These are phyloP conservation scores for Coryphaenoides rupestris DNA, from an alignment of 2,113 vertebrate species.

Conservation along the genomic window DNA sequence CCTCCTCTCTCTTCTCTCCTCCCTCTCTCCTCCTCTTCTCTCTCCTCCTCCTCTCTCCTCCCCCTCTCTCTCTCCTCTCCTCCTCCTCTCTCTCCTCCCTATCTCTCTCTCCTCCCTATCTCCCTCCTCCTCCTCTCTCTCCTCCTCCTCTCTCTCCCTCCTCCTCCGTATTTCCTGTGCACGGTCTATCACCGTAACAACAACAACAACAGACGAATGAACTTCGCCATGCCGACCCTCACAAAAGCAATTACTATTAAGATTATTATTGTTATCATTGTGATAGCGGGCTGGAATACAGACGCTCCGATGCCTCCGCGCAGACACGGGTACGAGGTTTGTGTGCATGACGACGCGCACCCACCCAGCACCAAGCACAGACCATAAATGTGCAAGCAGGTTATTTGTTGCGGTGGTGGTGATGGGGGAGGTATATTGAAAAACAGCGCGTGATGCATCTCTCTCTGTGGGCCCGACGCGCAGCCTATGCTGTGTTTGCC, in stretches of 20 bases:
- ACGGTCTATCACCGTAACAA: too few species aligned
- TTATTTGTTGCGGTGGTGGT: conserved; percentile 42
- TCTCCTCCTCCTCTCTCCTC: too few species aligned
- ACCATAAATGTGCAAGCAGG: background rate
- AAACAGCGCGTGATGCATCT: conserved; percentile 41
- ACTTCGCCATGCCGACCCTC: conserved; percentile 13
- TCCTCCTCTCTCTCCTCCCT: background rate
- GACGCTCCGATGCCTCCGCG: background rate
- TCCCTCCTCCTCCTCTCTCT: background rate
- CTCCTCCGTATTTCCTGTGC: too few species aligned
- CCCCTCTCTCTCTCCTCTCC: too few species aligned
- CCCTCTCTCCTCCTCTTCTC: too few species aligned
- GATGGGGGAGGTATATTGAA: conserved; percentile 46
- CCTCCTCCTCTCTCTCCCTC: background rate
- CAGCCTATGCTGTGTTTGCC: conserved; percentile 36
- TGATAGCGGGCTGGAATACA: background rate
- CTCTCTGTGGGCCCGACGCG: conserved; percentile 14
- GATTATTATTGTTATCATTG: too few species aligned
- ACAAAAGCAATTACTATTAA: conserved; percentile 15
- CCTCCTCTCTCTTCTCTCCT: too few species aligned
- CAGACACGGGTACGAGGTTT: background rate
- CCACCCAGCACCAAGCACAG: conserved; percentile 28
- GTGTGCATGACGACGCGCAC: conserved; percentile 1
- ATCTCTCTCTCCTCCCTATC: too few species aligned
- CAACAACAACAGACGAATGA: background rate